Base-by-base conservation (phyloP, 2,113 vertebrate genomes). In the Cettia cetti region DNA sequence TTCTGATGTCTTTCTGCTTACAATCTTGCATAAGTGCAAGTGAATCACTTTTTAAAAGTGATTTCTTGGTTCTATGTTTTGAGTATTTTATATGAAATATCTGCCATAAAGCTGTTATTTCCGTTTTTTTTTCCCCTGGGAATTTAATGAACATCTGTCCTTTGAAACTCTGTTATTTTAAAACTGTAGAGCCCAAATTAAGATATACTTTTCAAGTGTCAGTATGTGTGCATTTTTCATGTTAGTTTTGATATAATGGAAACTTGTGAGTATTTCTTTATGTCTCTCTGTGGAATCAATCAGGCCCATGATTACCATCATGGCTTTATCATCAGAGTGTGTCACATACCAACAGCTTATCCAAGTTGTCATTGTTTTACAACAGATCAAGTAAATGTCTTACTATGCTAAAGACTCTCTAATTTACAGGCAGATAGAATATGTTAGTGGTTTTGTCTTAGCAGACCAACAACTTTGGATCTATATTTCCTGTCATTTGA, bases 401-500 rank as follows among this genome's bases (percentile, higher is more conserved):
- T 84, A 37, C 33, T 61, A 72, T 63, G 37, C 47, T 95, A 91
- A 97, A 80, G 22, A 71, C 27, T 94, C 11, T 78, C 17, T 94
- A 64, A 80, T 72, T 94, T 90, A 86, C 3, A 18, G 77, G 49
- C n/a, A 85, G 39, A 80, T 57, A 61, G 39, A 85, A 82, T 72
- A 91, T 90, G 31, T 89, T 93, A 93, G 81, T 94, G 86, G 79
- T 65, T 95, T 76, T 81, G 17, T 96, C 65, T 87, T 81, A 89
- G 22, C 74, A 66, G 78, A 71, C 66, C 94, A 88, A 76, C 70
- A 84, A 27, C 61, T 96, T 92, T 87, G 61, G 59, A 96, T 94
- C 91, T 94, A 65, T 95, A 91, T 95, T 74, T 94, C 52, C 61
- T 92, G 56, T 70, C 42, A 63, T 50, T 97, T 95, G 74, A 96